Evolutionary conservation across 2,797 vertebrate genomes (phyloP), one percentile per base, ranked within the genome.

Genomic region (Darevskia mixta): DNA sequence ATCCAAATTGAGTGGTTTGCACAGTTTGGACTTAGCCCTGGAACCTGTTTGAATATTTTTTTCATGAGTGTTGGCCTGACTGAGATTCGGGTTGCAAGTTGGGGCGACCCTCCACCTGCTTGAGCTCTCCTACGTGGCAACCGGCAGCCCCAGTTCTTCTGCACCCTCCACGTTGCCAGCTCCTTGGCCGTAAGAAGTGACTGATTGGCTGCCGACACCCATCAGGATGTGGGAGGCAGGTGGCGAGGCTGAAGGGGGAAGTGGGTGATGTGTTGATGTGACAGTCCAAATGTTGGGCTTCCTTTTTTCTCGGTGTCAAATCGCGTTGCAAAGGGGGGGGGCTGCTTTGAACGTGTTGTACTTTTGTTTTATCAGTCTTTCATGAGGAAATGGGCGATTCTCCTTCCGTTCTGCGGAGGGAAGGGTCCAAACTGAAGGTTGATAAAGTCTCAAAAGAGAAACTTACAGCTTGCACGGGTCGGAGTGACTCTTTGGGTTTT

Each of bases 141-240:
- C 32, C 4, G 10, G 29, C 29, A n/a, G 79, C 38, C 11, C 35
- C 11, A 3, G 3, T 35, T 15, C 8, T 43, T n/a, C 4, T 17
- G 38, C 64, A 25, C 3, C 45, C 2, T 66, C 32, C 25, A 76
- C 45, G 1, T 35, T 32, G 41, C 29, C 38, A 41, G 45, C 20
- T 58, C 43, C 23, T 25, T 7, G 2, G 29, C 55, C 23, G 25
- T 10, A 1, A 9, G 43, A 45, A 11, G 32, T 18, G 25, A 5
- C 43, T 23, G 77, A 9, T 8, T 64, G 45, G 45, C 78, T 64
- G 29, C 73, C 43, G n/a, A 25, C 32, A 18, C n/a, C n/a, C 25
- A 8, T 32, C 86, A 90, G 89, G 89, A 90, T 75, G 86, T 87
- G 86, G 32, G 32, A 75, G 69, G 13, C 41, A 69, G 79, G 13